Percentiles rank a stretch among this genome's conserved stretches.
Conservation (phyloP, 1,140 invertebrate species). For the Drosophila sproati region DNA sequence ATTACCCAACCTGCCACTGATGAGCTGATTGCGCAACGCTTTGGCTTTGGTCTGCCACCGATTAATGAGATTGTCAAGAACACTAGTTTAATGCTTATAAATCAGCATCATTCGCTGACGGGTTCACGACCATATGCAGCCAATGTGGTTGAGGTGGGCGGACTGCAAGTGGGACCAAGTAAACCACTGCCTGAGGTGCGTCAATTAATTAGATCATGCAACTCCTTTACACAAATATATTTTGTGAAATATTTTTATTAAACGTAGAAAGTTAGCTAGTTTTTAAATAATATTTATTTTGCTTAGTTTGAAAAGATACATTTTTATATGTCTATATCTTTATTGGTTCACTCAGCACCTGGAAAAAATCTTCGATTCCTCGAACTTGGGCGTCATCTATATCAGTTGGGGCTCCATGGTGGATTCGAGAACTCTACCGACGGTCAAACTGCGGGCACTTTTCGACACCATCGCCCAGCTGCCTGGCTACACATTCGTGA, state of each 20-base stretch:
- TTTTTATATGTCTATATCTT: neutral
- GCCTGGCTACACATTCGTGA: conserved; percentile 85
- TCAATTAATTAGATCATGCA: conserved; percentile 1
- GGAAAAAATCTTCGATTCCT: conserved; percentile 73
- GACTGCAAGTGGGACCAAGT: conserved; percentile 85
- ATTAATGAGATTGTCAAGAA: conserved; percentile 86
- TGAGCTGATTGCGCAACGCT: conserved; percentile 86
- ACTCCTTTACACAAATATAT: neutral
- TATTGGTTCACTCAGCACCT: conserved; percentile 33
- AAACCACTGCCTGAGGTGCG: conserved; percentile 85
- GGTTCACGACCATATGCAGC: conserved; percentile 85
- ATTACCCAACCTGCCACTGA: conserved; percentile 85
- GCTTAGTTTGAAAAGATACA: neutral
- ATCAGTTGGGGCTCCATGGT: conserved; percentile 85
- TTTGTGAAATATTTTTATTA: neutral
- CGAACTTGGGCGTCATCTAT: conserved; percentile 70
- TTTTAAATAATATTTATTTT: neutral
- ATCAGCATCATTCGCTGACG: conserved; percentile 86
- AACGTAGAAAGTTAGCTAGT: neutral
- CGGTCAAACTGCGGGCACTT: conserved; percentile 86
- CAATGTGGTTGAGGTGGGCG: conserved; percentile 88
- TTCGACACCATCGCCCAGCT: conserved; percentile 86
- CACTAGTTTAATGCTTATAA: conserved; percentile 86
- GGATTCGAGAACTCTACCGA: conserved; percentile 86
- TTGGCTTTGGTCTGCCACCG: conserved; percentile 85